These are phyloP conservation scores for Rotaria macrura DNA, from an alignment of 2,888 invertebrate genomes.

Conservation along the genomic window DNA sequence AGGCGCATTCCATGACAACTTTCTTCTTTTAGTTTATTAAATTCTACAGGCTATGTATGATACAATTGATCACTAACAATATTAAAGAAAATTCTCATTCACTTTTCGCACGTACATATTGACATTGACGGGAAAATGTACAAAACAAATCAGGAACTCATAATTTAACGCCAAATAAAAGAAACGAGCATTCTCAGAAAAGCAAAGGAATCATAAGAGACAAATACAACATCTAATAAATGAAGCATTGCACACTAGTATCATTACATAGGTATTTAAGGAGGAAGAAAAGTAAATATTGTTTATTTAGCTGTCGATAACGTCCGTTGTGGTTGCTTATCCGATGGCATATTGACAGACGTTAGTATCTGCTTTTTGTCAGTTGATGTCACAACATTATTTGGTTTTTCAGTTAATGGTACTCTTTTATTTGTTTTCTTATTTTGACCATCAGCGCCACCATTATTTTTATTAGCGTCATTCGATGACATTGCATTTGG, in stretches of 20 bases:
- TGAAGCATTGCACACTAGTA: background rate
- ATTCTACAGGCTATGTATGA: background rate
- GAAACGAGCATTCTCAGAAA: background rate
- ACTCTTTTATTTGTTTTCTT: background rate
- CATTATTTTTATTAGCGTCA: background rate
- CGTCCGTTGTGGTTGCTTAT: background rate
- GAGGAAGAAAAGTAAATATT: background rate
- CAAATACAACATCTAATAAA: background rate
- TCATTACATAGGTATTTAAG: background rate
- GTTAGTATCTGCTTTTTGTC: background rate
- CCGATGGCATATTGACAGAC: background rate
- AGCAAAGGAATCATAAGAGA: background rate
- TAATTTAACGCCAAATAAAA: background rate
- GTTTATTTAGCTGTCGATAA: background rate
- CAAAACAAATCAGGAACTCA: background rate
- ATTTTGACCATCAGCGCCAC: background rate
- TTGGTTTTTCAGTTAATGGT: conserved; percentile 11
- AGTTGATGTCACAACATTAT: background rate
- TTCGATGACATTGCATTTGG: background rate
- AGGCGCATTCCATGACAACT: too few relatives aligned
- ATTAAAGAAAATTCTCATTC: background rate
- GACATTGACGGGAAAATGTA: background rate
- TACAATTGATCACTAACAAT: background rate
- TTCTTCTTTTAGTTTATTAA: too few relatives aligned
- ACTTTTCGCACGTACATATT: background rate